phyloP scores from a whole-genome alignment of 2,797 vertebrate genomes.

The Sebastes reedi region DNA sequence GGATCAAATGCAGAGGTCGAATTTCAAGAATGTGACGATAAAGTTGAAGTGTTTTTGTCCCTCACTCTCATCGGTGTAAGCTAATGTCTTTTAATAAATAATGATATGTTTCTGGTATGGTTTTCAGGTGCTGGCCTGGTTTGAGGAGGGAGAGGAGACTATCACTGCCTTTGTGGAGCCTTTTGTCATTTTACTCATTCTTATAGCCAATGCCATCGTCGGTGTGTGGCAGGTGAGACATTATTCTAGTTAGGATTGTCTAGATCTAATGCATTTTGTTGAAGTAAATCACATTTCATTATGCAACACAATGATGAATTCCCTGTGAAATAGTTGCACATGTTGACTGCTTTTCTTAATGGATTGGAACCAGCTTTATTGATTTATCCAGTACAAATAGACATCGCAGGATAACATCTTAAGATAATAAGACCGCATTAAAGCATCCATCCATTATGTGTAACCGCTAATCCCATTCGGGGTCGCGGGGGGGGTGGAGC shows the following conservation, averaged over 20 bases:
- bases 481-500: no score
- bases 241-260: background rate
- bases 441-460: no score
- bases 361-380: background rate
- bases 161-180: conserved; percentile 99
- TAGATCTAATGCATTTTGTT: background rate
- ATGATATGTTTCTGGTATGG: background rate
- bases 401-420: no score
- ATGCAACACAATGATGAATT: background rate
- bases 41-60: background rate
- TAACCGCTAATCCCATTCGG: no score
- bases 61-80: background rate
- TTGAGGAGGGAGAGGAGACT: conserved; percentile 99
- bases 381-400: background rate
- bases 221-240: conserved; percentile 98
- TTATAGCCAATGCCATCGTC: conserved; percentile 98
- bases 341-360: background rate
- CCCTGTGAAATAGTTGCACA: background rate
- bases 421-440: no score
- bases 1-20: no score
- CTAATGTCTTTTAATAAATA: background rate
- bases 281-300: background rate
- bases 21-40: background rate
- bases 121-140: conserved; percentile 96
- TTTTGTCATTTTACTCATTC: conserved; percentile 98